Percentiles rank a stretch among this genome's conserved stretches.
Evolutionary conservation across 23 tunicate species (phyloP).

Genomic region (Diplosoma virens): DNA sequence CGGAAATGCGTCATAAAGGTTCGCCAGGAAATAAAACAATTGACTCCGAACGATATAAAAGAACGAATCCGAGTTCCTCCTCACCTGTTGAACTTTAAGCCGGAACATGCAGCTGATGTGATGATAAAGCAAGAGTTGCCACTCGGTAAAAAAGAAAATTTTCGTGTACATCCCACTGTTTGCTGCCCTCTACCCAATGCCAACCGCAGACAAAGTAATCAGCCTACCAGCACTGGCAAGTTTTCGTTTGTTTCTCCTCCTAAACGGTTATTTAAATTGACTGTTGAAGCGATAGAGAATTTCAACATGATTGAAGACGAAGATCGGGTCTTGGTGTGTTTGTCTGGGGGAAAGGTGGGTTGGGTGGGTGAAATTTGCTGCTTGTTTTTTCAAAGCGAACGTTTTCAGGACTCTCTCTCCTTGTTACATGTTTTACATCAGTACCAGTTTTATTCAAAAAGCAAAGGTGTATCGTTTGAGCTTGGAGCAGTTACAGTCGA

Average conservation of each 20-base stretch:
- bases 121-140: no score
- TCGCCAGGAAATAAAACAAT: conserved; percentile 22
- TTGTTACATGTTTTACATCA: conserved; percentile 75
- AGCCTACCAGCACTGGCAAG: no score
- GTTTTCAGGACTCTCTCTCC: conserved; percentile 70
- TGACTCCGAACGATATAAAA: conserved; percentile 31
- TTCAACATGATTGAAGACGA: conserved; percentile 79
- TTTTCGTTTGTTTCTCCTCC: conserved; percentile 51
- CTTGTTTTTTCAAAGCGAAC: no score
- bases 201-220: no score
- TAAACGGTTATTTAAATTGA: conserved; percentile 62
- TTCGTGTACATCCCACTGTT: no score
- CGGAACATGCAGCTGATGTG: no score
- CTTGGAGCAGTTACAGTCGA: conserved; percentile 99
- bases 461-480: conserved; percentile 55
- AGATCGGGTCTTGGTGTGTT: conserved; percentile 91
- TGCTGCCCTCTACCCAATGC: no score
- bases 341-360: conserved; percentile 95
- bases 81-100: background rate
- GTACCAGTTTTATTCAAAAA: conserved; percentile 69
- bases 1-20: conserved; percentile 32
- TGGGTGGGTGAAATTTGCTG: background rate
- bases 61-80: conserved; percentile 5
- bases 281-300: conserved; percentile 81
- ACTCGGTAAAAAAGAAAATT: no score